These are phyloP conservation scores for Austrofundulus limnaeus DNA, from an alignment of 2,113 vertebrate genomes.

Conservation along the genomic window DNA sequence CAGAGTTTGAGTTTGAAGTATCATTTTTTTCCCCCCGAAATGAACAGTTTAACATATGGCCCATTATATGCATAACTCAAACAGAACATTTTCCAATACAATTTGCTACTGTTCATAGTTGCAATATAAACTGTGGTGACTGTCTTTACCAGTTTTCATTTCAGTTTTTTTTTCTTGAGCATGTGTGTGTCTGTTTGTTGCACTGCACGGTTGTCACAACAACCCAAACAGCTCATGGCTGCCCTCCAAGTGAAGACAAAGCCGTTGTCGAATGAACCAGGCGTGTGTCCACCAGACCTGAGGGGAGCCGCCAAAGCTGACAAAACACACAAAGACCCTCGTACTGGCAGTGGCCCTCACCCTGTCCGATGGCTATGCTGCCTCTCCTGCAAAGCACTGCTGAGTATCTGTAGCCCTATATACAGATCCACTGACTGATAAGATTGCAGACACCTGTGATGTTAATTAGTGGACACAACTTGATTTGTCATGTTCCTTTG, in stretches of 20 bases:
- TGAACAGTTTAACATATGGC: not conserved
- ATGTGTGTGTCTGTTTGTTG: slow-evolving; percentile 25
- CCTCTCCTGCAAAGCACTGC: slow-evolving; percentile 43
- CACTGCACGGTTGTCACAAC: slow-evolving; percentile 60
- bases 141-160: slow-evolving; percentile 5
- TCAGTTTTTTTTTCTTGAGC: not conserved
- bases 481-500: no score
- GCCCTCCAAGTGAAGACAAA: slow-evolving; percentile 72
- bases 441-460: no score
- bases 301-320: slow-evolving; percentile 64
- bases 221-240: slow-evolving; percentile 66
- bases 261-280: slow-evolving; percentile 67
- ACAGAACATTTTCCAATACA: not conserved
- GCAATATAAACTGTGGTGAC: not conserved
- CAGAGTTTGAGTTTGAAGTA: not conserved
- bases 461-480: no score
- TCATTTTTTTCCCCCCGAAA: not conserved
- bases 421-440: no score
- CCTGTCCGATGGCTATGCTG: slow-evolving; percentile 56
- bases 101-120: not conserved
- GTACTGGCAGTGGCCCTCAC: slow-evolving; percentile 59
- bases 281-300: slow-evolving; percentile 71
- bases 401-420: no score
- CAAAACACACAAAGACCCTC: slow-evolving; percentile 70
- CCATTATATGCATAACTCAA: not conserved